Evolutionary conservation across 1,140 invertebrate genomes (phyloP), one percentile per base, ranked within the genome.

Genomic region (Vanessa tameamea): DNA sequence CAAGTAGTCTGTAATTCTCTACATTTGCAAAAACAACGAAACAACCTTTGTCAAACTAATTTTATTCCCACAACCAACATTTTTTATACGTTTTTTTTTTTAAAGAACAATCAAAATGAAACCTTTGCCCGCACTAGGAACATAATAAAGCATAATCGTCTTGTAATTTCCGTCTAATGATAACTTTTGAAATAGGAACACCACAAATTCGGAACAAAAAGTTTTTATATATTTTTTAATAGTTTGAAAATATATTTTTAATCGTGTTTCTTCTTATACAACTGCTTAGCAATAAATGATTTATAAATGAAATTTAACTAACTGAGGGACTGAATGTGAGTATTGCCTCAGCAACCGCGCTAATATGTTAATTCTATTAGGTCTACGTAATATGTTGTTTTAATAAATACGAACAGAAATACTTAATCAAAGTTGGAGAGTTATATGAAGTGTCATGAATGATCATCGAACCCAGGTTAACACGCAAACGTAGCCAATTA

Each of bases 161-260:
- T 43, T 43, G 51, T 69, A 59, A 69, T 57, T 69, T 69, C 16
- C 31, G 47, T 23, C 67, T 69, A 59, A 69, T 69, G 55, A 69
- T 59, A 69, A 20, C 55, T 7, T 59, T 69, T n/a, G 15, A 15
- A 55, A 68, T 68, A 68, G 65, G 65, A 23, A 47, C 43, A 69
- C 67, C 37, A 68, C 55, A 48, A 47, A 61, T 37, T 61, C 31
- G 23, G 2, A 37, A 26, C 26, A 61, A 61, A 61, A 61, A 61
- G 57, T 61, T 61, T 37, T 61, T 61, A 37, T 7, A 23, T 26
- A 23, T 57, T 57, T 23, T 57, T 57, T 57, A 57, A 57, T 57
- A 57, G 50, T 53, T 53, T 53, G 20, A 53, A 53, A n/a, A 53
- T 15, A 53, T 53, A 15, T 53, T 14, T 20, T 20, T 55, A 0